Percentiles rank a stretch among this genome's conserved stretches.
These are phyloP conservation scores for Intellagama lesueurii DNA, from an alignment of 2,797 vertebrate species.

Conservation along the genomic window DNA sequence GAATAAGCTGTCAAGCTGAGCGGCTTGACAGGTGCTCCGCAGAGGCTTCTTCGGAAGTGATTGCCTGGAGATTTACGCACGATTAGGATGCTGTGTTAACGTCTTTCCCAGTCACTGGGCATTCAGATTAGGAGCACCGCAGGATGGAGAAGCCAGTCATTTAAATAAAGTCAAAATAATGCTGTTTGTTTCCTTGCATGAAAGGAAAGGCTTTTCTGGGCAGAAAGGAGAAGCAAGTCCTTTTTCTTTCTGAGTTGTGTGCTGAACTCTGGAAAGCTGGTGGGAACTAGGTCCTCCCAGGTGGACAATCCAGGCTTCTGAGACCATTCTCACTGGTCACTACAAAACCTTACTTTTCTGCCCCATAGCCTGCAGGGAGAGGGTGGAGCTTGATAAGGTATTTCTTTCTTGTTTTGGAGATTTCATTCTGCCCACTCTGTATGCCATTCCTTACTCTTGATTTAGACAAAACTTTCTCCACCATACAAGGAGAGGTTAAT, in stretches of 20 bases:
- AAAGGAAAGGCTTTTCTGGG: neutral
- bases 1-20: constrained; percentile 12
- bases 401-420: too few relatives aligned
- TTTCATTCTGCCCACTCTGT: neutral
- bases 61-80: constrained; percentile 36
- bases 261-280: neutral
- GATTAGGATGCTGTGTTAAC: constrained; percentile 12
- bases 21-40: constrained; percentile 35
- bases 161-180: constrained; percentile 9
- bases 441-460: neutral
- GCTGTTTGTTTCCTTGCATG: constrained; percentile 27
- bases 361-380: too few relatives aligned
- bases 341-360: too few relatives aligned
- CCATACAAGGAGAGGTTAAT: too few relatives aligned
- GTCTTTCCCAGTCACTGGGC: constrained; percentile 19
- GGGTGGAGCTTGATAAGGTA: too few relatives aligned
- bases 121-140: constrained; percentile 14
- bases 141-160: constrained; percentile 13
- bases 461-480: too few relatives aligned
- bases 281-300: neutral
- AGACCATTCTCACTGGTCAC: too few relatives aligned
- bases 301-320: neutral
- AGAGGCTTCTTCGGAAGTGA: neutral
- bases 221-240: constrained; percentile 6
- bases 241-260: constrained; percentile 16